Conservation (phyloP, 23 tunicate species). For the Pegea sp. region DNA sequence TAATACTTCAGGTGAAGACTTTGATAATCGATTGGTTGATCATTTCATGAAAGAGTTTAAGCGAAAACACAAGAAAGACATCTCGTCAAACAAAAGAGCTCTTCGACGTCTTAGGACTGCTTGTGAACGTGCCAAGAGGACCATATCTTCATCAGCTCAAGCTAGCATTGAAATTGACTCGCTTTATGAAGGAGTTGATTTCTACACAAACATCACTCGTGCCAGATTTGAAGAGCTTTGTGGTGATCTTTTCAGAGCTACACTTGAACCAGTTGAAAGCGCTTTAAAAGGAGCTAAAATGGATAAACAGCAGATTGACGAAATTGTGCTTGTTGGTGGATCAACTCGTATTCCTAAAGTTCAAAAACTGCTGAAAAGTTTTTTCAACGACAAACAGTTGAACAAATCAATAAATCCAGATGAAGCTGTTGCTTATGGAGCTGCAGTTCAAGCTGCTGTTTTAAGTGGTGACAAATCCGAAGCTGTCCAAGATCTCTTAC, state of each 20-base stretch:
- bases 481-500: conserved; percentile 86
- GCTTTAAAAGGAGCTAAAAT: conserved; percentile 88
- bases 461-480: conserved; percentile 76
- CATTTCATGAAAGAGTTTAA: conserved; percentile 31
- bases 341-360: conserved; percentile 41
- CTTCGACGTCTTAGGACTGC: conserved; percentile 70
- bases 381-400: conserved; percentile 24
- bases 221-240: conserved; percentile 92
- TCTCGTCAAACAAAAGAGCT: conserved; percentile 24
- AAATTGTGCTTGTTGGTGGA: conserved; percentile 34
- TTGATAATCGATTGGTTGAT: conserved; percentile 34
- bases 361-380: conserved; percentile 21
- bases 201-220: conserved; percentile 93
- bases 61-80: conserved; percentile 44
- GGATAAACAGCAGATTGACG: conserved; percentile 49
- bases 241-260: conserved; percentile 87
- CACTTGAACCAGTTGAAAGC: conserved; percentile 90
- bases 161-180: conserved; percentile 94
- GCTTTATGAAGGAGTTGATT: conserved; percentile 89
- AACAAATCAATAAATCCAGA: no score
- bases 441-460: conserved; percentile 73
- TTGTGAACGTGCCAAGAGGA: conserved; percentile 89
- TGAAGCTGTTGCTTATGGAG: conserved; percentile 37
- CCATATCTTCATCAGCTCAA: no score
- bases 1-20: conserved; percentile 24